Conservation (phyloP, 2,888 invertebrate genomes). For the Pachymerium ferrugineum region DNA sequence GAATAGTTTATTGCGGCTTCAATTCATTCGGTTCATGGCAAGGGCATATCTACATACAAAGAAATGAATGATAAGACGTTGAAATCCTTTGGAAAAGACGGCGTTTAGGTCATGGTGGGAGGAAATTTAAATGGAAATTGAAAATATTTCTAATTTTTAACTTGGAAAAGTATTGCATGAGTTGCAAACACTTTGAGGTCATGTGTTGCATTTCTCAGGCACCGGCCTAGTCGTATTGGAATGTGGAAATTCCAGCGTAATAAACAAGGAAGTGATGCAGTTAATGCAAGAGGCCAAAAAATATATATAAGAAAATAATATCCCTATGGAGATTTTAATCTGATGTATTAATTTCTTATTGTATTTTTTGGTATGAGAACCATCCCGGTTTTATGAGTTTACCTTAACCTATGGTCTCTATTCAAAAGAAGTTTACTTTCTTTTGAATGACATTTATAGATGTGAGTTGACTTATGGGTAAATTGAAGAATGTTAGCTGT, state of each 20-base stretch:
- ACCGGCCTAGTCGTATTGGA: conserved; percentile 10
- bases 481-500: not conserved
- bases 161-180: not conserved
- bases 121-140: not conserved
- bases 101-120: not conserved
- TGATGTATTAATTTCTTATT: conserved; percentile 3
- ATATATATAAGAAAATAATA: not conserved
- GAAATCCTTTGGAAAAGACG: not conserved
- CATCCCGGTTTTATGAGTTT: not conserved
- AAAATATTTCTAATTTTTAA: not conserved
- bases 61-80: not conserved
- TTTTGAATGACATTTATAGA: not conserved
- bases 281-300: not conserved
- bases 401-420: not conserved
- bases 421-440: not conserved
- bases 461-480: not conserved
- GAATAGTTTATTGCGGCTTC: not conserved
- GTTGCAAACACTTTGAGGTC: not conserved
- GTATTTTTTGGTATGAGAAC: not conserved
- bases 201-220: not conserved
- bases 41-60: conserved; percentile 19
- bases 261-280: not conserved
- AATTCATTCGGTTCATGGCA: not conserved
- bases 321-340: not conserved
- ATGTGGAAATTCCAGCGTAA: conserved; percentile 23